Percentiles rank a stretch among this genome's conserved stretches.
Evolutionary conservation across 1,140 invertebrate species (phyloP).

Genomic region (Apis mellifera): Amel_HAv3.1 CM009945.2:5918501-5919000

Average conservation of each 20-base stretch:
- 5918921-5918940: conserved; percentile 50
- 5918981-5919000: conserved; percentile 3
- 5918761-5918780: neutral
- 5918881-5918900: conserved; percentile 44
- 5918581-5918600: conserved; percentile 35
- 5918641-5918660: conserved; percentile 32
- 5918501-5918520: conserved; percentile 63
- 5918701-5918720: neutral
- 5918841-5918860: neutral
- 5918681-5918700: neutral
- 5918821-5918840: conserved; percentile 22
- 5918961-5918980: neutral
- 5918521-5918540: conserved; percentile 59
- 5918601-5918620: conserved; percentile 33
- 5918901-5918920: conserved; percentile 37
- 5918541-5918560: conserved; percentile 52
- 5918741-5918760: conserved; percentile 28
- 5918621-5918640: conserved; percentile 33
- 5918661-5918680: conserved; percentile 46
- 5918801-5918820: conserved; percentile 19
- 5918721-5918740: conserved; percentile 43
- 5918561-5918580: conserved; percentile 20
- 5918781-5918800: no score
- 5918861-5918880: neutral
- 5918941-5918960: conserved; percentile 13